Percentiles rank a stretch among this genome's conserved stretches.
These are phyloP conservation scores for Aphidius ervi DNA, from an alignment of 1,140 invertebrate species.

Conservation along the genomic window DNA sequence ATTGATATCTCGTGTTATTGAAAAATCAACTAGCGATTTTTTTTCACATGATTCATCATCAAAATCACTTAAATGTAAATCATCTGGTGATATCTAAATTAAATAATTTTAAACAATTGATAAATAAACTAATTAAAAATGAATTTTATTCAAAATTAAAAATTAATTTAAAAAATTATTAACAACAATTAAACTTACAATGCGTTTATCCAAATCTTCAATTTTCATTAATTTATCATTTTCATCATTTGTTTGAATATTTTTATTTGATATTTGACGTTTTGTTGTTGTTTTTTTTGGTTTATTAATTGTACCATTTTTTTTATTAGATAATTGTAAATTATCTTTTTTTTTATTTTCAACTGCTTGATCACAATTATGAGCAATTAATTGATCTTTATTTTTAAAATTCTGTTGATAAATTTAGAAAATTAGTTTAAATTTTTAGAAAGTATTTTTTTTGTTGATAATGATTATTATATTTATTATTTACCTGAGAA, in stretches of 20 bases:
- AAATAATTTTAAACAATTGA: neutral
- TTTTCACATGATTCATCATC: slow-evolving; percentile 25
- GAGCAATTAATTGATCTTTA: slow-evolving; percentile 45
- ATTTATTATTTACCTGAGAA: slow-evolving; percentile 38
- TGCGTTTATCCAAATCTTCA: slow-evolving; percentile 39
- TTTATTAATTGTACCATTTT: slow-evolving; percentile 39
- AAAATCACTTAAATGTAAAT: slow-evolving; percentile 25
- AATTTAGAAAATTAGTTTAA: neutral
- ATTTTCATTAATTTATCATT: slow-evolving; percentile 41
- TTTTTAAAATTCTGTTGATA: slow-evolving; percentile 42
- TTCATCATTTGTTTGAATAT: slow-evolving; percentile 30
- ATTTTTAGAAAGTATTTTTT: neutral
- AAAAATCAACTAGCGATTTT: slow-evolving; percentile 21
- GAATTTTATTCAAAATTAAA: neutral
- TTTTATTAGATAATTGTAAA: slow-evolving; percentile 47
- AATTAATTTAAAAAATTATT: neutral
- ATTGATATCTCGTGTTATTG: slow-evolving; percentile 26
- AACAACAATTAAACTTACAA: slow-evolving; percentile 27
- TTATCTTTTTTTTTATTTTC: slow-evolving; percentile 43
- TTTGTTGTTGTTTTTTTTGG: slow-evolving; percentile 46
- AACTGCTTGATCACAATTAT: slow-evolving; percentile 43
- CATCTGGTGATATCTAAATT: slow-evolving; percentile 28
- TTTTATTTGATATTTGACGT: slow-evolving; percentile 43
- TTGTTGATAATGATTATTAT: neutral
- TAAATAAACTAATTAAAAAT: slow-evolving; percentile 6